Conservation (phyloP, 2,888 invertebrate species). For the Lacanobia wlatinum region DNA sequence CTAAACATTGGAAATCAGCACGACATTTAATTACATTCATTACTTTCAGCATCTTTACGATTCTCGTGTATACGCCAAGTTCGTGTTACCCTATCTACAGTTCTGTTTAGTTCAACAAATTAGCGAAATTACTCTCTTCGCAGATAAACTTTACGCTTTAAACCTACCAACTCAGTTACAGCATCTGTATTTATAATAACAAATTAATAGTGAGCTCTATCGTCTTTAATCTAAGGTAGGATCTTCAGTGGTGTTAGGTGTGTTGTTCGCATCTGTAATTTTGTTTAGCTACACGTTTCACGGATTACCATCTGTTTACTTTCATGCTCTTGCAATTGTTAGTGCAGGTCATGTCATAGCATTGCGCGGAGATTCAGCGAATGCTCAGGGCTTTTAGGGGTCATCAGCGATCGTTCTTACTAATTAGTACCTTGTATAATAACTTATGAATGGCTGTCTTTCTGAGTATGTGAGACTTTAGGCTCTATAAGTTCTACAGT, state of each 20-base stretch:
- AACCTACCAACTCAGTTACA: slow-evolving; percentile 35
- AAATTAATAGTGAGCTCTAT: slow-evolving; percentile 23
- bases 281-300: slow-evolving; percentile 66
- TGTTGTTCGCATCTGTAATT: slow-evolving; percentile 16
- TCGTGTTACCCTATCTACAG: slow-evolving; percentile 55
- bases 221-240: slow-evolving; percentile 19
- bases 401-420: slow-evolving; percentile 34
- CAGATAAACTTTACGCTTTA: slow-evolving; percentile 66
- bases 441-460: slow-evolving; percentile 19
- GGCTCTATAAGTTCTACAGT: background rate
- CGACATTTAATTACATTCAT: slow-evolving; percentile 57
- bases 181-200: slow-evolving; percentile 19
- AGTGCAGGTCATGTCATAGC: slow-evolving; percentile 66
- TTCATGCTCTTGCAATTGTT: slow-evolving; percentile 69
- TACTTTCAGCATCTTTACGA: slow-evolving; percentile 61
- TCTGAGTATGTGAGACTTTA: background rate
- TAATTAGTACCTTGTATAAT: slow-evolving; percentile 45
- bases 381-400: slow-evolving; percentile 15
- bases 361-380: slow-evolving; percentile 19
- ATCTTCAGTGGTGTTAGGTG: slow-evolving; percentile 37
- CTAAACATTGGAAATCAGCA: slow-evolving; percentile 59
- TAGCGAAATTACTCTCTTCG: slow-evolving; percentile 69
- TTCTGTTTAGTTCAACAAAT: slow-evolving; percentile 70
- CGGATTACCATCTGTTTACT: slow-evolving; percentile 71
- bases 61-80: slow-evolving; percentile 48